phyloP scores from a whole-genome alignment of 1,140 invertebrate species.

The Formica exsecta region DNA sequence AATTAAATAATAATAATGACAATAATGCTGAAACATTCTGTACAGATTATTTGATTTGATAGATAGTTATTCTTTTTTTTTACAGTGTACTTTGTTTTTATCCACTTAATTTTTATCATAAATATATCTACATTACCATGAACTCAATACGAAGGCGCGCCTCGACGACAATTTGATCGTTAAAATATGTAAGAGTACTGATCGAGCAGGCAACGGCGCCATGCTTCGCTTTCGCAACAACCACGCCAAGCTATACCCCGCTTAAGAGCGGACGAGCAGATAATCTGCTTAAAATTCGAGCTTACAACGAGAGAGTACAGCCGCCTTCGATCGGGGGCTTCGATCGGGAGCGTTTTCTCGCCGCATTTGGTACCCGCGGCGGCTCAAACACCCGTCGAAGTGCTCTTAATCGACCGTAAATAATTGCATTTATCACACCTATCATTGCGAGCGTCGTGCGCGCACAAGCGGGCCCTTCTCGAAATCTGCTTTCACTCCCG shows the following conservation, averaged over 20 bases:
- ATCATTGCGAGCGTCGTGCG: constrained; percentile 80
- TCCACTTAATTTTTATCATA: background rate
- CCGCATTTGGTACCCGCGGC: constrained; percentile 63
- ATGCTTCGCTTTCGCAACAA: constrained; percentile 73
- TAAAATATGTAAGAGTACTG: constrained; percentile 54
- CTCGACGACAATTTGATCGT: constrained; percentile 29
- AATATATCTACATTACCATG: background rate
- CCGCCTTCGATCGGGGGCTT: constrained; percentile 77
- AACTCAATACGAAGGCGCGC: background rate
- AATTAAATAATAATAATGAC: constrained; percentile 27
- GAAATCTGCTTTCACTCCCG: constrained; percentile 82
- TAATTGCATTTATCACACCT: constrained; percentile 87
- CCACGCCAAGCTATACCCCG: constrained; percentile 5
- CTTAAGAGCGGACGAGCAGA: constrained; percentile 76
- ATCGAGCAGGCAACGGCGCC: constrained; percentile 27
- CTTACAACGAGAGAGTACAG: constrained; percentile 59
- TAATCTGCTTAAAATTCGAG: constrained; percentile 85
- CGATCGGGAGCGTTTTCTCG: constrained; percentile 74
- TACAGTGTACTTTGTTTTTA: background rate
- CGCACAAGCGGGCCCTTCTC: constrained; percentile 74
- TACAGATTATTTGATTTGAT: background rate
- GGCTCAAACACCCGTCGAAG: constrained; percentile 66
- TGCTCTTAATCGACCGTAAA: constrained; percentile 87
- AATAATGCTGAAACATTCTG: background rate
- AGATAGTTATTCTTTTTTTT: background rate